Conservation (phyloP, 2,888 invertebrate species). For the Sarcophaga subvicina region DNA sequence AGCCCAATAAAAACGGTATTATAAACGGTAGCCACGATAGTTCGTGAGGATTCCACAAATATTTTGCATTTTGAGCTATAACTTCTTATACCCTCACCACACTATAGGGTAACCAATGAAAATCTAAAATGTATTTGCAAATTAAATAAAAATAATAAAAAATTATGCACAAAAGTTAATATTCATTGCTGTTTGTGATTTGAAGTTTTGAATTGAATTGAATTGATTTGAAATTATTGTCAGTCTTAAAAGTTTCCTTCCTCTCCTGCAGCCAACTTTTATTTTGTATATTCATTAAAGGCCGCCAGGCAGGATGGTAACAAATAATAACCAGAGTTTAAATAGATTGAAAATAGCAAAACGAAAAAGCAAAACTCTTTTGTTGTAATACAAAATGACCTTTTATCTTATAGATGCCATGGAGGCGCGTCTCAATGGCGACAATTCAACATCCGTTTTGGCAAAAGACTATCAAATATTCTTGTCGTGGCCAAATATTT, state of each 20-base stretch:
- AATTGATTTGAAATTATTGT: slow-evolving; percentile 4
- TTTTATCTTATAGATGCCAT: slow-evolving; percentile 30
- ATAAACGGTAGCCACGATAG: slow-evolving; percentile 90
- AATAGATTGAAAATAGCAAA: background rate
- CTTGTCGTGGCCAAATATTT: background rate
- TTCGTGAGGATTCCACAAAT: slow-evolving; percentile 94
- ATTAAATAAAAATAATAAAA: background rate
- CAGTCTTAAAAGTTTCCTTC: background rate
- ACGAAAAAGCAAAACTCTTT: background rate
- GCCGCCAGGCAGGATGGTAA: no score
- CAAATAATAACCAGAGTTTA: background rate
- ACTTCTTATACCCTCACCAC: slow-evolving; percentile 93
- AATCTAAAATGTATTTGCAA: slow-evolving; percentile 80
- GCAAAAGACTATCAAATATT: background rate
- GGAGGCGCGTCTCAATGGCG: slow-evolving; percentile 23
- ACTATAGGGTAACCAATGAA: slow-evolving; percentile 96
- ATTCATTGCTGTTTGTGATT: slow-evolving; percentile 15
- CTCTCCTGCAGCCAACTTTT: background rate
- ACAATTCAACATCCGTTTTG: slow-evolving; percentile 59
- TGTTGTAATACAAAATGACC: background rate
- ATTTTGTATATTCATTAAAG: no score
- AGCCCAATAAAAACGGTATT: slow-evolving; percentile 95
- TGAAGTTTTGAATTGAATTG: background rate
- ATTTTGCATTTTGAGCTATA: slow-evolving; percentile 93
- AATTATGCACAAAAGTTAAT: slow-evolving; percentile 25